Evolutionary conservation across 35 echinoderm and acorn worm species (phyloP).

Genomic region (Apostichopus japonicus): DNA sequence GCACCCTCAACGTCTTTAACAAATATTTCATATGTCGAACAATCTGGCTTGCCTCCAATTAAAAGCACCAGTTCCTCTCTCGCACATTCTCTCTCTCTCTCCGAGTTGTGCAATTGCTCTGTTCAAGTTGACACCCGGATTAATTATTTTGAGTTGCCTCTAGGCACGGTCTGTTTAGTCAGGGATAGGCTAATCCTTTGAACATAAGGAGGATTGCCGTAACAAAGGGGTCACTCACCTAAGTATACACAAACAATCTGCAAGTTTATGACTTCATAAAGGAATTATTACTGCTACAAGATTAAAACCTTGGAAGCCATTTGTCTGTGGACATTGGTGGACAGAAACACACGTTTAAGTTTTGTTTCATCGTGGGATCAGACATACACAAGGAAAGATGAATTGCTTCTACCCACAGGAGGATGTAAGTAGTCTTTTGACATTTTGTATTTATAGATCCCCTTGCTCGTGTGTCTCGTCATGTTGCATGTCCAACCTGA

Average conservation of each 20-base stretch:
- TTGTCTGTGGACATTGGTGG: background rate
- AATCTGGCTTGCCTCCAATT: background rate
- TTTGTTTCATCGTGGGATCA: too few species aligned
- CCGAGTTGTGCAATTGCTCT: background rate
- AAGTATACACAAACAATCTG: background rate
- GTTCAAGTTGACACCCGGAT: background rate
- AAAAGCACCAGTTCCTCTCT: background rate
- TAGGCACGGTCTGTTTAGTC: background rate
- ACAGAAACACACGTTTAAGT: too few species aligned
- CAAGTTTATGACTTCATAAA: background rate
- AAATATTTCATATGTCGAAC: background rate
- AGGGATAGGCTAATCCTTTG: conserved; percentile 9
- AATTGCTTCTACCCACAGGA: conserved; percentile 40
- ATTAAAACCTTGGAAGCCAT: background rate
- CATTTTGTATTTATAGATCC: background rate
- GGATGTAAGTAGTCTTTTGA: conserved; percentile 24
- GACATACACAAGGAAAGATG: background rate
- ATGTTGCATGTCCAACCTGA: background rate
- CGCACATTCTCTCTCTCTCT: background rate
- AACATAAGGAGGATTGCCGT: background rate
- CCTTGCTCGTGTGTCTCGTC: background rate
- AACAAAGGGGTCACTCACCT: conserved; percentile 12
- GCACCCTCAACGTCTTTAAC: conserved; percentile 3
- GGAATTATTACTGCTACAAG: background rate
- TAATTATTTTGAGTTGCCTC: background rate